Conservation (phyloP, 2,797 vertebrate species). For the Rhynchotus rufescens region DNA sequence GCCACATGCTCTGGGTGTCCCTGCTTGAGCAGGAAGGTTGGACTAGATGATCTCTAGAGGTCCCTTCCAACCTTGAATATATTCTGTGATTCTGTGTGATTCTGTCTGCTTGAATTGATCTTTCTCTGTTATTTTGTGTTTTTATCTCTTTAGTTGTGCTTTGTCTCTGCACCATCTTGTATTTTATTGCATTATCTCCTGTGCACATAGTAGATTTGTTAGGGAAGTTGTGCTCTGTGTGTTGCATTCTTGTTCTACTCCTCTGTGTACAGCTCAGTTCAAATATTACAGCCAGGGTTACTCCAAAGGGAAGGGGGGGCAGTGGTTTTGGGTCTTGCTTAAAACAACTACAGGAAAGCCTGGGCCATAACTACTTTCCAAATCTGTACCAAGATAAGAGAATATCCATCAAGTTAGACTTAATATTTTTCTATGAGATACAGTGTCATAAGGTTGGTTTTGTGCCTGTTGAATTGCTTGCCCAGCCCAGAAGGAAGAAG, state of each 20-base stretch:
- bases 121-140: not conserved
- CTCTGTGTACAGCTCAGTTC: rapidly evolving
- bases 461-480: not conserved
- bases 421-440: not conserved
- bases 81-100: too few species aligned
- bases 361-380: not conserved
- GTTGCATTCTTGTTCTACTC: not conserved
- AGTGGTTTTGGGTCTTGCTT: not conserved
- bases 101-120: too few species aligned
- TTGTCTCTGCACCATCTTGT: not conserved
- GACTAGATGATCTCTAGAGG: too few species aligned
- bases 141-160: not conserved
- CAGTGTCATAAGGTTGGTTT: not conserved
- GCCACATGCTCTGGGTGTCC: too few species aligned
- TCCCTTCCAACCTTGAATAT: too few species aligned
- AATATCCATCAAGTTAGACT: not conserved
- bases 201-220: not conserved
- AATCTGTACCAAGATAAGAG: not conserved
- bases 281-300: not conserved
- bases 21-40: too few species aligned
- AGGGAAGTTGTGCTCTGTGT: not conserved
- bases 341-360: rapidly evolving
- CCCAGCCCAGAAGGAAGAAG: not conserved
- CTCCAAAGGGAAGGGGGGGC: not conserved
- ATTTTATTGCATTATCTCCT: not conserved